Evolutionary conservation across 2,113 vertebrate species (phyloP).

Genomic region (Oncorhynchus masou): DNA sequence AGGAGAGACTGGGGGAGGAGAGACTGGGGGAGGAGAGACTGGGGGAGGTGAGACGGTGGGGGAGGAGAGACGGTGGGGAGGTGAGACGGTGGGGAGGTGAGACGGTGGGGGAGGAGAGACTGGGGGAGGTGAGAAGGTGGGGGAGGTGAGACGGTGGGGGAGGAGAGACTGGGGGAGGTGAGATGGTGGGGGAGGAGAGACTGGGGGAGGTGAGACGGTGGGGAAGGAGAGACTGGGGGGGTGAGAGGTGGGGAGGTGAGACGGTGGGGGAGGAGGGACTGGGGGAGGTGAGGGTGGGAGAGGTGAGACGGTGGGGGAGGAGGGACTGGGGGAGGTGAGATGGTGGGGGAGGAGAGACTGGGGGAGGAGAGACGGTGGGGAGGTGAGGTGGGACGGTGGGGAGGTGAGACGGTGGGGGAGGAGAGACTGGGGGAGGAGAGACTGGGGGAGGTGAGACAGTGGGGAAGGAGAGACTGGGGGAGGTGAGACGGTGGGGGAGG

Average conservation of each 20-base stretch:
- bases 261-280: background rate
- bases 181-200: background rate
- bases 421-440: constrained; percentile 30
- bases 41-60: too few species aligned
- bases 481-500: constrained; percentile 18
- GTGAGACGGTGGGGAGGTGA: constrained; percentile 27
- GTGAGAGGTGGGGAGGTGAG: constrained; percentile 76
- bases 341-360: background rate
- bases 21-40: background rate
- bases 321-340: constrained; percentile 20
- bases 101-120: background rate
- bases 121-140: constrained; percentile 68
- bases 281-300: background rate
- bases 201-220: too few species aligned
- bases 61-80: constrained; percentile 61
- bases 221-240: background rate
- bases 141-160: background rate
- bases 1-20: constrained; percentile 44
- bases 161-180: constrained; percentile 70
- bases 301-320: constrained; percentile 83
- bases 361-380: constrained; percentile 35
- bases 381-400: constrained; percentile 66
- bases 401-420: constrained; percentile 82
- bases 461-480: too few species aligned
- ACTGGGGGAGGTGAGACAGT: background rate